Percentiles rank a stretch among this genome's conserved stretches.
These are phyloP conservation scores for Pocota personata DNA, from an alignment of 2,888 invertebrate genomes.

Conservation along the genomic window DNA sequence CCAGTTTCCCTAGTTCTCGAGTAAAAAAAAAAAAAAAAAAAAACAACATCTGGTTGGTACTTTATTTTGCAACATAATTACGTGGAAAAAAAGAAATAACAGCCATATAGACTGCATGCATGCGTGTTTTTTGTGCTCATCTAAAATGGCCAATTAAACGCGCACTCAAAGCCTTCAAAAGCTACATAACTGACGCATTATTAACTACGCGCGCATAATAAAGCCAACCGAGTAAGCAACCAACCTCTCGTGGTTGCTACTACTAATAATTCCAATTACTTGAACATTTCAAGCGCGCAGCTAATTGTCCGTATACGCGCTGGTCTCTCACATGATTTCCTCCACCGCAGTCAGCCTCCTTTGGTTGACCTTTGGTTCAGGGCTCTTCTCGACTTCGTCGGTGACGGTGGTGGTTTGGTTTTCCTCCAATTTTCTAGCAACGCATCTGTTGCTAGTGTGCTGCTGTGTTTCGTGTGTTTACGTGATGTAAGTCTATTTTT, in stretches of 20 bases:
- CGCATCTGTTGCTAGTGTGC: constrained; percentile 39
- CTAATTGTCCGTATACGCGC: constrained; percentile 63
- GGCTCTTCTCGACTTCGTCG: constrained; percentile 32
- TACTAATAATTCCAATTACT: constrained; percentile 72
- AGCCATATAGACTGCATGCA: not conserved
- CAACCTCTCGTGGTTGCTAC: constrained; percentile 38
- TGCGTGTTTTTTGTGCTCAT: constrained; percentile 25
- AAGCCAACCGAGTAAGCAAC: constrained; percentile 36
- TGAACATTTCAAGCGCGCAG: constrained; percentile 60
- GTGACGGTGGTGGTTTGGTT: constrained; percentile 7
- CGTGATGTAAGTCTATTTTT: constrained; percentile 66
- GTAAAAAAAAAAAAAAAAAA: too few species aligned
- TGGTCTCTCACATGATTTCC: constrained; percentile 18
- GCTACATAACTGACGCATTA: constrained; percentile 63
- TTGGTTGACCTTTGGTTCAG: constrained; percentile 67
- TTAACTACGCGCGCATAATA: constrained; percentile 56
- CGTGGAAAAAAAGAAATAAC: constrained; percentile 17
- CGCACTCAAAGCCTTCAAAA: constrained; percentile 64
- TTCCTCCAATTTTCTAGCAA: constrained; percentile 43
- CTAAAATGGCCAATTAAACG: constrained; percentile 63
- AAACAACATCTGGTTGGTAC: constrained; percentile 22
- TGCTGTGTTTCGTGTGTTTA: constrained; percentile 53
- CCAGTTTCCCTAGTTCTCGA: constrained; percentile 41
- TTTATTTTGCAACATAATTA: constrained; percentile 65
- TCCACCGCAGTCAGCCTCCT: constrained; percentile 24